phyloP scores from a whole-genome alignment of 2,113 vertebrate species.

The Tinamus guttatus region DNA sequence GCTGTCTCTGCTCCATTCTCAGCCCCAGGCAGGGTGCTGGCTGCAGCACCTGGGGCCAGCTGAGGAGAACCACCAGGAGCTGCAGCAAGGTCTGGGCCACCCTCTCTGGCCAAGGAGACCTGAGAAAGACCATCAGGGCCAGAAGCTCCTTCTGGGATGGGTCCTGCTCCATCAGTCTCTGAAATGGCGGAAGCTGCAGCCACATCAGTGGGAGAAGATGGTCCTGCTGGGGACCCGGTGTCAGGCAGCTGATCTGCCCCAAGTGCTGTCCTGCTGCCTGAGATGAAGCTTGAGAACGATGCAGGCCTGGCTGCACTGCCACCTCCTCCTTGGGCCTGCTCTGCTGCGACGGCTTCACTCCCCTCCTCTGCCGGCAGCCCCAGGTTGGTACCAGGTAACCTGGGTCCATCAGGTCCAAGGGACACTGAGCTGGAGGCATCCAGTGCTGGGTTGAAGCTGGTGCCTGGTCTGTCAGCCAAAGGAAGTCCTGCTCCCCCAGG shows the following conservation, averaged over 20 bases:
- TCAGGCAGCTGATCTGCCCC: too few species aligned
- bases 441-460: accelerated
- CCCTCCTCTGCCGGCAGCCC: too few species aligned
- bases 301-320: too few species aligned
- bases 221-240: neutral
- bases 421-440: neutral
- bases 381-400: too few species aligned
- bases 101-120: accelerated
- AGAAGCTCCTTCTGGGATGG: neutral
- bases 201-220: neutral
- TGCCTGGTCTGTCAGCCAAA: neutral
- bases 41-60: accelerated
- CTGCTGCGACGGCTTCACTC: too few species aligned
- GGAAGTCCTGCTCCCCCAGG: too few species aligned
- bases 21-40: accelerated
- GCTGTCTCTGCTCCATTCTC: neutral
- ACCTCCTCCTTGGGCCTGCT: too few species aligned
- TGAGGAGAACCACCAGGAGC: neutral
- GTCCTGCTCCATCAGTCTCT: neutral
- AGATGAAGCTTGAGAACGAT: too few species aligned
- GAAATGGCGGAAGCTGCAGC: neutral
- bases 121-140: neutral
- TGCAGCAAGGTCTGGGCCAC: neutral
- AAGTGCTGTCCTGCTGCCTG: too few species aligned
- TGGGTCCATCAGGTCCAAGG: too few species aligned